Evolutionary conservation across 2,888 invertebrate species (phyloP), one percentile per base, ranked within the genome.

Genomic region (Hartigia nigra): DNA sequence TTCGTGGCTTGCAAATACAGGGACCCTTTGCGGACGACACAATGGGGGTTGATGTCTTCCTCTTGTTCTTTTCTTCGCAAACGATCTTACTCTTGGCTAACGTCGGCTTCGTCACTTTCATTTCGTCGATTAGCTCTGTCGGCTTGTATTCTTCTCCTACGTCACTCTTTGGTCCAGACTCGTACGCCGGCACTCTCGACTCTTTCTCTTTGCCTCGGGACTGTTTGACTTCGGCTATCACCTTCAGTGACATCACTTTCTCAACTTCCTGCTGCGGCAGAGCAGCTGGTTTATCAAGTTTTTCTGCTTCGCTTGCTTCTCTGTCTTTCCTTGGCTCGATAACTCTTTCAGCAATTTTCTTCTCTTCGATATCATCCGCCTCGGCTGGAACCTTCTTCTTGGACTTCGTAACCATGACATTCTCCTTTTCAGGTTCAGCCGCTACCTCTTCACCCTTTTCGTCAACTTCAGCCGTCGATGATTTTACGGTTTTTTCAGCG

Each of bases 1-100:
- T 77, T 70, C 35, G 69, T 31, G 81, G 80, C 70, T 79, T 77
- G 75, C 83, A 83, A 34, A 79, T 78, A 75, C 82, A 82, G 5
- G 69, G 70, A 74, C 74, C 79, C 55, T 77, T 70, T 39, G 79
- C 31, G 72, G 9, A 23, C 23, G 55, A 9, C 23, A 23, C 9
- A 23, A 32, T 79, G 78, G 4, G 82, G 77, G 34, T 79, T 77
- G 31, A 76, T 69, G 74, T 78, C 74, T 74, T 70, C 74, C 39
- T 77, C 74, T 74, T 70, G 74, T 69, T 77, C 70, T 70, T 55
- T 35, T 31, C 31, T 12, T 12, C 69, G n/a, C 12, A 36, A n/a
- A 11, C 12, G 11, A 32, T 11, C 31, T 69, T 23, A n/a, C 14
- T 4, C 69, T 77, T 69, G 14, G 39, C 12, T 14, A 31, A 32